Evolutionary conservation across 2,888 invertebrate species (phyloP).

Genomic region (Pseudeuparius sepicola): DNA sequence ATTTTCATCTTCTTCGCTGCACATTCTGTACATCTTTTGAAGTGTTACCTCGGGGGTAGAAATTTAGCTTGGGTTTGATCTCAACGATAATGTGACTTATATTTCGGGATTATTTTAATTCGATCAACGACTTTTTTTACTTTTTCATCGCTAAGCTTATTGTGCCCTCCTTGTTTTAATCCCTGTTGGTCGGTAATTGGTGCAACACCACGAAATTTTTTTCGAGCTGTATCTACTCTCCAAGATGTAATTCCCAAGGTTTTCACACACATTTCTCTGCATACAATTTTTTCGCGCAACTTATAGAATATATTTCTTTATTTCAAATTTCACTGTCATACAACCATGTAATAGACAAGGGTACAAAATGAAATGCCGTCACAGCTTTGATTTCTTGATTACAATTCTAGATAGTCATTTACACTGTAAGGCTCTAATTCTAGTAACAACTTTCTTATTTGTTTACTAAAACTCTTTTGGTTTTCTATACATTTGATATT

Average conservation of each 20-base stretch:
- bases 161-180: conserved; percentile 9
- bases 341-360: too few species aligned
- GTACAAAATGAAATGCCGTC: too few species aligned
- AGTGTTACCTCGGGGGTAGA: conserved; percentile 12
- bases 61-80: conserved; percentile 7
- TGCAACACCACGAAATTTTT: conserved; percentile 11
- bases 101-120: conserved; percentile 11
- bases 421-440: too few species aligned
- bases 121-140: conserved; percentile 12
- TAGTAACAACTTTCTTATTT: too few species aligned
- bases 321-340: too few species aligned
- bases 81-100: conserved; percentile 12
- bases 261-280: conserved; percentile 9
- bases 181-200: conserved; percentile 10
- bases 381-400: too few species aligned
- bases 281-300: too few species aligned
- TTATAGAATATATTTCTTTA: too few species aligned
- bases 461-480: too few species aligned
- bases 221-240: conserved; percentile 9
- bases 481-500: too few species aligned
- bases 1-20: conserved; percentile 11
- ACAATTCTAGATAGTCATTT: too few species aligned
- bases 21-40: conserved; percentile 13
- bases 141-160: conserved; percentile 4
- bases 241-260: conserved; percentile 11